These are phyloP conservation scores for Formicarius rufipectus DNA, from an alignment of 2,113 vertebrate genomes.

Conservation along the genomic window DNA sequence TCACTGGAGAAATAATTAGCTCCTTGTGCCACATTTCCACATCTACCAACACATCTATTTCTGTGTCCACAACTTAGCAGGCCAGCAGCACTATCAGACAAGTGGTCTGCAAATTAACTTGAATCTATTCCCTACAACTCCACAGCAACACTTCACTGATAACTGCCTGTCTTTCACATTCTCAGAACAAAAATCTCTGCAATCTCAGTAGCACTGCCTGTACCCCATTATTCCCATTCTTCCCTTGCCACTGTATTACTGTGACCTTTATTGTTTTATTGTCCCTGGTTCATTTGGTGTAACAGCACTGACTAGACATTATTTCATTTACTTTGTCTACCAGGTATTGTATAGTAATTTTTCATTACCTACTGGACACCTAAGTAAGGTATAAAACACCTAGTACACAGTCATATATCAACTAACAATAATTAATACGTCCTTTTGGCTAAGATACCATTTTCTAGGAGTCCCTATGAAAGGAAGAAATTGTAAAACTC, in stretches of 20 bases:
- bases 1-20: neutral
- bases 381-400: neutral
- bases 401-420: accelerated
- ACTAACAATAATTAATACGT: neutral
- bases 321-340: neutral
- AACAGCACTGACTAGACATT: neutral
- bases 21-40: neutral
- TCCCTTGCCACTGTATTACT: accelerated
- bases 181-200: neutral
- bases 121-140: neutral
- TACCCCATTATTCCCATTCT: neutral
- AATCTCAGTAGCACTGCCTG: neutral
- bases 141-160: neutral
- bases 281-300: neutral
- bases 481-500: slow-evolving; percentile 22
- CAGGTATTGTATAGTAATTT: neutral
- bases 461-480: neutral
- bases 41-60: neutral
- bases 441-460: neutral
- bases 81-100: neutral
- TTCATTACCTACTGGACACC: neutral
- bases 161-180: neutral
- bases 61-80: neutral
- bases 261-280: neutral
- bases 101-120: neutral